Evolutionary conservation across 2,888 invertebrate species (phyloP).

Genomic region (Silvanus unidentatus): DNA sequence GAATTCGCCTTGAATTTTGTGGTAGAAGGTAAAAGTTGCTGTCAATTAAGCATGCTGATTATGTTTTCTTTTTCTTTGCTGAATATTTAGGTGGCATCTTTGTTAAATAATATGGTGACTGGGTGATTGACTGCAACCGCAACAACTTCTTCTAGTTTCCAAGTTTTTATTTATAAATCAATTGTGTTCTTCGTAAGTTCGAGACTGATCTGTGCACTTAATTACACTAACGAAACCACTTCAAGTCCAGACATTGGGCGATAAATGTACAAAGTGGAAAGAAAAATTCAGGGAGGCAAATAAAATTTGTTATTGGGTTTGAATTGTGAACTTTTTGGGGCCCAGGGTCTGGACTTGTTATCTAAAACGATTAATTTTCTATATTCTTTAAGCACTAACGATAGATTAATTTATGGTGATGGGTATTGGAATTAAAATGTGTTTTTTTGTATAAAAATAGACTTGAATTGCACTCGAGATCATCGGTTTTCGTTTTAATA

Average conservation of each 20-base stretch:
- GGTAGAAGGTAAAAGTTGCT: too few relatives aligned
- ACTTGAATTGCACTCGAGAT: too few relatives aligned
- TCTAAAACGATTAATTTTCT: too few relatives aligned
- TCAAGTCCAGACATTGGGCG: neutral
- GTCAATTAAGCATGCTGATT: slow-evolving; percentile 5
- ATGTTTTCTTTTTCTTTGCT: slow-evolving; percentile 9
- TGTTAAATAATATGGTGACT: slow-evolving; percentile 34
- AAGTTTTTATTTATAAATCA: slow-evolving; percentile 23
- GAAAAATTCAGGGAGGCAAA: too few relatives aligned
- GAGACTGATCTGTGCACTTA: slow-evolving; percentile 18
- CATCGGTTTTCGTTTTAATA: too few relatives aligned
- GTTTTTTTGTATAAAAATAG: too few relatives aligned
- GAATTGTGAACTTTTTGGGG: too few relatives aligned
- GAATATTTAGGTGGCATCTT: slow-evolving; percentile 28
- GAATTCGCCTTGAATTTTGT: too few relatives aligned
- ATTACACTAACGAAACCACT: slow-evolving; percentile 8
- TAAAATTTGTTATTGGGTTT: too few relatives aligned
- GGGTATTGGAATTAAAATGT: too few relatives aligned
- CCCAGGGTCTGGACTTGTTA: too few relatives aligned
- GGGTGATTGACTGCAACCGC: slow-evolving; percentile 28
- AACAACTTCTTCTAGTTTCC: slow-evolving; percentile 24
- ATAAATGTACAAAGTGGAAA: too few relatives aligned
- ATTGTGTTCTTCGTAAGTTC: slow-evolving; percentile 30
- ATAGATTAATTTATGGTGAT: neutral
- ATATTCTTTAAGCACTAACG: slow-evolving; percentile 10